Evolutionary conservation across 1,140 invertebrate species (phyloP).

Genomic region (Alviniconcha marisindica): DNA sequence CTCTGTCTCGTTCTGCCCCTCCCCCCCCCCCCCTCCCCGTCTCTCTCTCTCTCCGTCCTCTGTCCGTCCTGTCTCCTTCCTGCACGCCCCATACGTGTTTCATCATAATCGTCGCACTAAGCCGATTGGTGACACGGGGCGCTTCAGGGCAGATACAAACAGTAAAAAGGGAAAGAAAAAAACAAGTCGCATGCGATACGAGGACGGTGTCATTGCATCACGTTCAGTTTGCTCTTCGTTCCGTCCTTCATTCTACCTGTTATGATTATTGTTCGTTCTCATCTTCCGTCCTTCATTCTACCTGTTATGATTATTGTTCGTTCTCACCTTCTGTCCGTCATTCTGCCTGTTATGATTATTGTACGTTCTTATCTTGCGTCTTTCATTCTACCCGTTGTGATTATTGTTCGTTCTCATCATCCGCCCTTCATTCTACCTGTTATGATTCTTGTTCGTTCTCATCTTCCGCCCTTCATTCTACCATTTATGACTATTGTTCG

Average conservation of each 20-base stretch:
- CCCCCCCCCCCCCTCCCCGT: no score
- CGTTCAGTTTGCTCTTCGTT: conserved; percentile 10
- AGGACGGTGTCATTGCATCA: no score
- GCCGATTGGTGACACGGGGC: no score
- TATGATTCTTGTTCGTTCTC: conserved; percentile 3
- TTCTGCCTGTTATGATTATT: conserved; percentile 6
- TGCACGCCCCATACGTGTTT: no score
- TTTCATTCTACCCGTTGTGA: background rate
- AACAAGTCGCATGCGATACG: no score
- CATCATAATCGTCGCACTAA: no score
- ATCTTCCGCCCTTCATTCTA: background rate
- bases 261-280: background rate
- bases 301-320: background rate
- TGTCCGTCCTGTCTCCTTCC: no score
- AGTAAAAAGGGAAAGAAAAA: no score
- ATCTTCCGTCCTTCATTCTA: background rate
- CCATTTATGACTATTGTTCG: no score
- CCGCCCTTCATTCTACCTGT: background rate
- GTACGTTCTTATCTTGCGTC: conserved; percentile 10
- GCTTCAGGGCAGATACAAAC: no score
- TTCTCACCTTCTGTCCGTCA: background rate
- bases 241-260: background rate
- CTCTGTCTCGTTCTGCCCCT: no score
- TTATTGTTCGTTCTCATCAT: conserved; percentile 16
- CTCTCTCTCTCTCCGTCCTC: no score